phyloP scores from a whole-genome alignment of 2,797 vertebrate species.

The Knipowitschia caucasica region DNA sequence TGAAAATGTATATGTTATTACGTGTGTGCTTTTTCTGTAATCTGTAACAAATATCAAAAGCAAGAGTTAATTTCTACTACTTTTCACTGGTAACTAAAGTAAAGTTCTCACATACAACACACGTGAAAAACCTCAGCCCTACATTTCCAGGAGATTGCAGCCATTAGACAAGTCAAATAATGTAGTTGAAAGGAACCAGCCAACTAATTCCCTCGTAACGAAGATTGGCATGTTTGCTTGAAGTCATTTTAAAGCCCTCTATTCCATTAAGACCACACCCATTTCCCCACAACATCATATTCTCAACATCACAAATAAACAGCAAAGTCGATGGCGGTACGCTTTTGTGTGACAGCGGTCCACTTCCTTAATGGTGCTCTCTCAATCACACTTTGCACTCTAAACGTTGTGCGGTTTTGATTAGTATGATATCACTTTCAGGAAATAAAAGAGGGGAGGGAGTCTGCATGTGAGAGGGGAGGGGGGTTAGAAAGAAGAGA shows the following conservation, averaged over 20 bases:
- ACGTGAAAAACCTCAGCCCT: too few relatives aligned
- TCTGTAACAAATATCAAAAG: too few relatives aligned
- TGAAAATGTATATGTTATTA: too few relatives aligned
- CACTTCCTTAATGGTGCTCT: slow-evolving; percentile 88
- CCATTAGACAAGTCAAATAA: neutral
- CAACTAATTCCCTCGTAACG: neutral
- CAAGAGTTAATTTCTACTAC: too few relatives aligned
- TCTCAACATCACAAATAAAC: slow-evolving; percentile 41
- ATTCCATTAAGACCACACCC: slow-evolving; percentile 82
- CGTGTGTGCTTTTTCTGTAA: too few relatives aligned
- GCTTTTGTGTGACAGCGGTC: slow-evolving; percentile 17
- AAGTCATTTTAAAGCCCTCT: neutral
- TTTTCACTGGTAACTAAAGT: too few relatives aligned
- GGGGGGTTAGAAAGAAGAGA: slow-evolving; percentile 4
- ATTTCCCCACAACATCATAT: slow-evolving; percentile 66
- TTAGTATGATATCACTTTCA: slow-evolving; percentile 89
- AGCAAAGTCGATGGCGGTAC: slow-evolving; percentile 34
- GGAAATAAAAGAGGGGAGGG: slow-evolving; percentile 69
- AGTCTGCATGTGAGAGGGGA: neutral
- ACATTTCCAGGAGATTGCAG: neutral
- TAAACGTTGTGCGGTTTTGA: slow-evolving; percentile 97
- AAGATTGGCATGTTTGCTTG: neutral
- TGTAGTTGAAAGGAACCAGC: neutral
- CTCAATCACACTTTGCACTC: slow-evolving; percentile 92
- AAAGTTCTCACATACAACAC: too few relatives aligned